These are phyloP conservation scores for Chloropsis hardwickii DNA, from an alignment of 2,113 vertebrate genomes.

Conservation along the genomic window DNA sequence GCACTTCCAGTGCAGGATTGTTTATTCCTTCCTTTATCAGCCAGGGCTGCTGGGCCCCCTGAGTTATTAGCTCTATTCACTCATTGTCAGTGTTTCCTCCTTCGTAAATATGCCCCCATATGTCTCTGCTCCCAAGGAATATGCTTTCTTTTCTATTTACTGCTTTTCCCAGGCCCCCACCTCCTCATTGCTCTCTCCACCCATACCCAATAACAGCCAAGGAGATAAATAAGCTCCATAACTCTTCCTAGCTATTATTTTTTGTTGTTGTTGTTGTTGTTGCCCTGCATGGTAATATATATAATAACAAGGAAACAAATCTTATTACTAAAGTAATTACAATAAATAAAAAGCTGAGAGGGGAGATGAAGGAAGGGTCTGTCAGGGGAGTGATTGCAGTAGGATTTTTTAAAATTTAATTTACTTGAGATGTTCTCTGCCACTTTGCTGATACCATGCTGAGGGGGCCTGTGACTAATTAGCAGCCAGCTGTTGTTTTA, in stretches of 20 bases:
- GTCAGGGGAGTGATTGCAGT: conserved; percentile 62
- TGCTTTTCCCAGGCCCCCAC: conserved; percentile 34
- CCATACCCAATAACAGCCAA: conserved; percentile 67
- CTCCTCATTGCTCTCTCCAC: conserved; percentile 33
- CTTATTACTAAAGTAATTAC: conserved; percentile 79
- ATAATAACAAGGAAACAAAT: conserved; percentile 78
- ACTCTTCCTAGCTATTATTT: conserved; percentile 69
- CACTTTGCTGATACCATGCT: conserved; percentile 14
- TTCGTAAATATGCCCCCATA: conserved; percentile 63
- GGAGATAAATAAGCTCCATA: conserved; percentile 79
- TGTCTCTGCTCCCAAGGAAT: conserved; percentile 60
- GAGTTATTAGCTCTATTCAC: conserved; percentile 69
- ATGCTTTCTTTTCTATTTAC: conserved; percentile 69
- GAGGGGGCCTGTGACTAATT: conserved; percentile 66
- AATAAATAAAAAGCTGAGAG: conserved; percentile 75
- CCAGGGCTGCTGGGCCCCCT: conserved; percentile 25
- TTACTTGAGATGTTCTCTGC: conserved; percentile 46
- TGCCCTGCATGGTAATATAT: conserved; percentile 64
- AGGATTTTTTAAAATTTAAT: conserved; percentile 71
- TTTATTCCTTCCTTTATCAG: conserved; percentile 66
- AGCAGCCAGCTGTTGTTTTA: conserved; percentile 55
- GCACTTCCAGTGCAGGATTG: neutral
- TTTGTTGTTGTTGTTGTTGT: conserved; percentile 61
- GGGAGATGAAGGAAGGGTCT: conserved; percentile 58
- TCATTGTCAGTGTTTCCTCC: conserved; percentile 62